phyloP scores from a whole-genome alignment of 2,113 vertebrate genomes.

The Lycocorax pyrrhopterus region DNA sequence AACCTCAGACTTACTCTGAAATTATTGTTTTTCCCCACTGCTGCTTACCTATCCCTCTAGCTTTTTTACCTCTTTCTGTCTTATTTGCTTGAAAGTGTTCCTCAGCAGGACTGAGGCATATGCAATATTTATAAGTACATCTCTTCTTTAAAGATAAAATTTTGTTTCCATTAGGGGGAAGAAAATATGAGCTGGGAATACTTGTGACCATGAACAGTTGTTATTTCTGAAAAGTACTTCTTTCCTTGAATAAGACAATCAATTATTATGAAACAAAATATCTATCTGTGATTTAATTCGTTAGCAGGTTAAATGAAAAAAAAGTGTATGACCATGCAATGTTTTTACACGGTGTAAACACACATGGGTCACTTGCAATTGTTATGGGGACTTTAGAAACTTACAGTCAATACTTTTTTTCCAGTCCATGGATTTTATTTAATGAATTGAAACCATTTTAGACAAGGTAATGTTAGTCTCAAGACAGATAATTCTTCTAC shows the following conservation, averaged over 20 bases:
- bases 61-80: neutral
- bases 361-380: neutral
- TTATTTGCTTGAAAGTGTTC: constrained; percentile 11
- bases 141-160: neutral
- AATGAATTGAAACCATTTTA: neutral
- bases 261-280: neutral
- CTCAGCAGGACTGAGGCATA: neutral
- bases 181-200: neutral
- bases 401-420: neutral
- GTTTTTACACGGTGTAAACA: neutral
- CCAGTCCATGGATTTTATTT: neutral
- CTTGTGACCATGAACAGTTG: neutral
- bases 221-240: neutral
- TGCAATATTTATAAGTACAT: neutral
- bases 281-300: constrained; percentile 1
- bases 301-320: neutral
- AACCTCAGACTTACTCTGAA: neutral
- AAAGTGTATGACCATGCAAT: neutral
- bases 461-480: neutral
- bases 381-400: neutral
- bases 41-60: neutral
- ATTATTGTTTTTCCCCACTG: neutral
- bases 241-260: constrained; percentile 1
- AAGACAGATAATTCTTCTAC: neutral
- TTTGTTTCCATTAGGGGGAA: neutral